A percentile compares a stretch with the other conserved stretches of the same genome.
phyloP scores from a whole-genome alignment of 2,797 vertebrate genomes.

The Pelochelys cantorii region DNA sequence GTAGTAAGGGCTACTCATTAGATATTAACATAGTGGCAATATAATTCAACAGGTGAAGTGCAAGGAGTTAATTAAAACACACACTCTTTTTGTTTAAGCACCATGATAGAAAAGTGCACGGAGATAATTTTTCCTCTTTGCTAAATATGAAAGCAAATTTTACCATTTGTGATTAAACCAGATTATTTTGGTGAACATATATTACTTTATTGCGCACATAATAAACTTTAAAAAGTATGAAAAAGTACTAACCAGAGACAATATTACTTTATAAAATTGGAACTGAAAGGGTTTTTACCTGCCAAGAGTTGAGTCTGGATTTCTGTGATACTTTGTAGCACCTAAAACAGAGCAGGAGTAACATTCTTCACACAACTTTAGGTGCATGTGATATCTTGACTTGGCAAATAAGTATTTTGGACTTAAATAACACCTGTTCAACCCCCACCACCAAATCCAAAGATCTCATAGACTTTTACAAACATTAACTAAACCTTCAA shows the following conservation, averaged over 20 bases:
- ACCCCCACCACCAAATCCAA: neutral
- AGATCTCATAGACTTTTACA: neutral
- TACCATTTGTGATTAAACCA: neutral
- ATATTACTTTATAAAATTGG: neutral
- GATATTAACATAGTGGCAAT: neutral
- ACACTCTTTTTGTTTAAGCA: neutral
- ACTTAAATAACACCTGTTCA: neutral
- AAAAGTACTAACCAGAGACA: neutral
- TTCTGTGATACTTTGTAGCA: neutral
- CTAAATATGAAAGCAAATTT: neutral
- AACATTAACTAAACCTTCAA: neutral
- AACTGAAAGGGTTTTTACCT: neutral
- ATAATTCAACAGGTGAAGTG: neutral
- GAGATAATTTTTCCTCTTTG: neutral
- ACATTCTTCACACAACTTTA: neutral
- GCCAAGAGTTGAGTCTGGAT: fast-evolving
- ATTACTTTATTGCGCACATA: neutral
- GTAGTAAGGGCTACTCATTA: neutral
- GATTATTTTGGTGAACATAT: neutral
- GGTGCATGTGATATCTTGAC: neutral
- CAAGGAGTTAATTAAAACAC: neutral
- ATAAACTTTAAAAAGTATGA: neutral
- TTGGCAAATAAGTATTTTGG: neutral
- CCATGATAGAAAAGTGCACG: neutral
- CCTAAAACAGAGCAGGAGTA: neutral